Base-by-base conservation (phyloP, 2,797 vertebrate species). In the Crocidura indochinensis region DNA sequence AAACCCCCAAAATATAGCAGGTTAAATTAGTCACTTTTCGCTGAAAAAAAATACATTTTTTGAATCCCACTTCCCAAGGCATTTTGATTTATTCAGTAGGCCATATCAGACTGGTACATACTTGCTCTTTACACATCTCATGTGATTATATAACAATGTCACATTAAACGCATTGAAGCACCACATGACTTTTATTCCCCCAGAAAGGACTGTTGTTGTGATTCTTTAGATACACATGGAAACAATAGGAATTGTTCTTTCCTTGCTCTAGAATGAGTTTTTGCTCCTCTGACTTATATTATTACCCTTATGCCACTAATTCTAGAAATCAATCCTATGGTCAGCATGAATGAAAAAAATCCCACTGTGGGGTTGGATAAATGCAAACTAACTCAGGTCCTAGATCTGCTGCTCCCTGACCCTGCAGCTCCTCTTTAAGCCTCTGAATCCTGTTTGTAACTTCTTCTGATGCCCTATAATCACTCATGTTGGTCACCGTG, bases 1-100 rank as follows among this genome's bases (percentile, higher is more conserved):
- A 38, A 38, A 38, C 38, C 38, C 67, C 44, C 51, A 87, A 38
- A 38, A 56, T 44, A 27, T 20, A 1, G n/a, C 38, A 77, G 19
- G 1, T 7, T 74, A 47, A 10, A 5, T 38, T 38, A 38, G 29
- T 46, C 9, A 80, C 31, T 84, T 84, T 87, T n/a, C 27, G 1
- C 27, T 86, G 24, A 3, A 7, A 11, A 26, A 62, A 60, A 60
- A 14, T 53, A 44, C 10, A n/a, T 67, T 64, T 88, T 46, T 38
- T 88, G 64, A 9, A 29, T 88, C 44, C 44, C 29, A 53, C 4
- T 17, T 22, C 8, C 3, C 24, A 49, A 31, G 38, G 44, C 20
- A 10, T 91, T 88, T 81, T 31, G 31, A 51, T 78, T 76, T 56
- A 0, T 73, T 56, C 75, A 60, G 20, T 75, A 74, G 76, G 64